Percentiles rank a stretch among this genome's conserved stretches.
Evolutionary conservation across 2,888 invertebrate genomes (phyloP).

Genomic region (Dasysyrphus albostriatus): DNA sequence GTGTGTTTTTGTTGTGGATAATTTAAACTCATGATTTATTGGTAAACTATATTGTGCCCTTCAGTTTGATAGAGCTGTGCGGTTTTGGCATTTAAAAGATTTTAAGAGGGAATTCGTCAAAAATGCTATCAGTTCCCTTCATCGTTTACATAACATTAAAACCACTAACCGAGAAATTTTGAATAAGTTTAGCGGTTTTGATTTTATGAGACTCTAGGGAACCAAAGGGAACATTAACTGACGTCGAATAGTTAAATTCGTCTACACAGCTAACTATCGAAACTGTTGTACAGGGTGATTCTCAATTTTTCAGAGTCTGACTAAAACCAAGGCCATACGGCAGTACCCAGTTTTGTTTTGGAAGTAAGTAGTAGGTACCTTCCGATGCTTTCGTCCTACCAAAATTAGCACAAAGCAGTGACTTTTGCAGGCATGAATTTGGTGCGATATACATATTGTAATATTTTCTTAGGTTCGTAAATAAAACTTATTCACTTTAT

Average conservation of each 20-base stretch:
- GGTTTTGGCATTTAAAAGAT: background rate
- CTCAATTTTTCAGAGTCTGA: too few relatives aligned
- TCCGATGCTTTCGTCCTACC: too few relatives aligned
- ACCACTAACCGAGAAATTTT: conserved; percentile 19
- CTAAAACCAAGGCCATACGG: too few relatives aligned
- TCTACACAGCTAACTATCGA: conserved; percentile 4
- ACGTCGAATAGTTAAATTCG: background rate
- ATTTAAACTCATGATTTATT: conserved; percentile 11
- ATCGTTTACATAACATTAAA: conserved; percentile 4
- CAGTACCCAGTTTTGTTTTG: too few relatives aligned
- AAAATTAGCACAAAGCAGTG: too few relatives aligned
- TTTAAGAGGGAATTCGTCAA: background rate
- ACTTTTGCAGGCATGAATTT: too few relatives aligned
- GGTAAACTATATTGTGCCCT: background rate
- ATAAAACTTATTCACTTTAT: too few relatives aligned
- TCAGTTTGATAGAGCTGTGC: background rate
- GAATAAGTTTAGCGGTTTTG: background rate
- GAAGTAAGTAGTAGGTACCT: too few relatives aligned
- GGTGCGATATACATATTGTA: too few relatives aligned
- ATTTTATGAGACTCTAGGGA: conserved; percentile 27
- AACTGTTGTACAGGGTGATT: background rate
- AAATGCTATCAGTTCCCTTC: background rate
- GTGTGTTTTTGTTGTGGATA: background rate
- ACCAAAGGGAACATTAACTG: background rate
- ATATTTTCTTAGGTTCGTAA: too few relatives aligned